A percentile compares a stretch with the other conserved stretches of the same genome.
Conservation (phyloP, 2,113 vertebrate genomes). For the Polypterus bichir region DNA sequence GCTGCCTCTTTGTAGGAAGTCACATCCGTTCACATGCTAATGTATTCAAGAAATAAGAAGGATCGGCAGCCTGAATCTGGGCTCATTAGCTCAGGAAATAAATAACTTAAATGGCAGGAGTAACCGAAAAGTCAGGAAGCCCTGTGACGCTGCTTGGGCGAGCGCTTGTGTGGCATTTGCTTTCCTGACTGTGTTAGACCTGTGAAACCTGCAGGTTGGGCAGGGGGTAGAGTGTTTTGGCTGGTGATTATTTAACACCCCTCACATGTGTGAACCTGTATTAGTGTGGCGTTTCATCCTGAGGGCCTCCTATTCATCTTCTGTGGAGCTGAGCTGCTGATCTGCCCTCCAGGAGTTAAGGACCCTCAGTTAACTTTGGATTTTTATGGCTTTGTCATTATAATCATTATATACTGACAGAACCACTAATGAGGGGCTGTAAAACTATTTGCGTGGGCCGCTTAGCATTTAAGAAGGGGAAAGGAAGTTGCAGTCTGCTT, state of each 20-base stretch:
- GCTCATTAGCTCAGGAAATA: slow-evolving; percentile 1
- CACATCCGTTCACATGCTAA: slow-evolving; percentile 1
- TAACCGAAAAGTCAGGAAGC: too few relatives aligned
- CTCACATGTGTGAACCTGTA: slow-evolving; percentile 16
- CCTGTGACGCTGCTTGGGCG: too few relatives aligned
- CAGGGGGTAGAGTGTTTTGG: too few relatives aligned
- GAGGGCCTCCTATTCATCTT: slow-evolving; percentile 44
- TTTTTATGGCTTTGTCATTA: slow-evolving; percentile 64
- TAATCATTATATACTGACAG: slow-evolving; percentile 60
- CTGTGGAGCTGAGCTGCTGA: slow-evolving; percentile 33
- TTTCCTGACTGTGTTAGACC: too few relatives aligned
- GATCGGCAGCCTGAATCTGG: background rate
- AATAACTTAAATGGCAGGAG: background rate
- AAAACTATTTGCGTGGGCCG: slow-evolving; percentile 40
- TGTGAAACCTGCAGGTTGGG: too few relatives aligned
- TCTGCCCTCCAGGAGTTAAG: slow-evolving; percentile 30
- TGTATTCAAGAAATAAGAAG: background rate
- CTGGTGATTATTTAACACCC: background rate
- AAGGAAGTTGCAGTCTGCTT: slow-evolving; percentile 42
- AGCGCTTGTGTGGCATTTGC: too few relatives aligned
- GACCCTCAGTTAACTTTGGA: slow-evolving; percentile 48
- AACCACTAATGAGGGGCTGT: slow-evolving; percentile 62
- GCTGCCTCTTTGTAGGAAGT: background rate
- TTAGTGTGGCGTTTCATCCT: slow-evolving; percentile 35
- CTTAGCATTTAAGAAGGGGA: slow-evolving; percentile 40